Conservation (phyloP, 2,888 invertebrate species). For the Crossocerus cetratus region DNA sequence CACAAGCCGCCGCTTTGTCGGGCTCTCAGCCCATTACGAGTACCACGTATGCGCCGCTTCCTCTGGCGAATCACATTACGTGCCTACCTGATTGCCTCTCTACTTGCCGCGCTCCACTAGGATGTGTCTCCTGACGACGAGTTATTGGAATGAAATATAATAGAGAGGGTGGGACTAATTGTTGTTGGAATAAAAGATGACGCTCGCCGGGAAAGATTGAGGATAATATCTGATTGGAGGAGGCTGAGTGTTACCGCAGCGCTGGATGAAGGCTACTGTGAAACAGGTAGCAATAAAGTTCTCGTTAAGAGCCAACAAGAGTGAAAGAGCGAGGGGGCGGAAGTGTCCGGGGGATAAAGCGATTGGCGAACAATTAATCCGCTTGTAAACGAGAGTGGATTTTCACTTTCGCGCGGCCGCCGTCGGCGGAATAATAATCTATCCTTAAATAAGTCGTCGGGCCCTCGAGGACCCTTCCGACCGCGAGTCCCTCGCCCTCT, state of each 20-base stretch:
- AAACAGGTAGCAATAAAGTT: too few relatives aligned
- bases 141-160: too few relatives aligned
- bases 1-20: constrained; percentile 41
- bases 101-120: too few relatives aligned
- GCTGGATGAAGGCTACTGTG: too few relatives aligned
- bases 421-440: constrained; percentile 69
- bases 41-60: constrained; percentile 53
- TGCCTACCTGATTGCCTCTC: too few relatives aligned
- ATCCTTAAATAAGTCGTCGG: constrained; percentile 74
- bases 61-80: constrained; percentile 33
- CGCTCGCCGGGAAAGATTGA: too few relatives aligned
- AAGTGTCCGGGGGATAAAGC: constrained; percentile 48
- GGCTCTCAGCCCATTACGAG: constrained; percentile 57
- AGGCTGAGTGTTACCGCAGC: too few relatives aligned
- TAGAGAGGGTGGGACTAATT: too few relatives aligned
- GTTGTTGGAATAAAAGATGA: too few relatives aligned
- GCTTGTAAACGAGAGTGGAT: constrained; percentile 73
- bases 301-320: too few relatives aligned
- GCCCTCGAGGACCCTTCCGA: background rate
- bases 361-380: constrained; percentile 69
- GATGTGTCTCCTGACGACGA: too few relatives aligned
- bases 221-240: too few relatives aligned
- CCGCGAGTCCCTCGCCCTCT: background rate
- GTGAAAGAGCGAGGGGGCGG: constrained; percentile 5
- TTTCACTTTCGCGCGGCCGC: constrained; percentile 71